Percentiles rank a stretch among this genome's conserved stretches.
phyloP scores from a whole-genome alignment of 2,888 invertebrate species.

The Teleogryllus oceanicus region DNA sequence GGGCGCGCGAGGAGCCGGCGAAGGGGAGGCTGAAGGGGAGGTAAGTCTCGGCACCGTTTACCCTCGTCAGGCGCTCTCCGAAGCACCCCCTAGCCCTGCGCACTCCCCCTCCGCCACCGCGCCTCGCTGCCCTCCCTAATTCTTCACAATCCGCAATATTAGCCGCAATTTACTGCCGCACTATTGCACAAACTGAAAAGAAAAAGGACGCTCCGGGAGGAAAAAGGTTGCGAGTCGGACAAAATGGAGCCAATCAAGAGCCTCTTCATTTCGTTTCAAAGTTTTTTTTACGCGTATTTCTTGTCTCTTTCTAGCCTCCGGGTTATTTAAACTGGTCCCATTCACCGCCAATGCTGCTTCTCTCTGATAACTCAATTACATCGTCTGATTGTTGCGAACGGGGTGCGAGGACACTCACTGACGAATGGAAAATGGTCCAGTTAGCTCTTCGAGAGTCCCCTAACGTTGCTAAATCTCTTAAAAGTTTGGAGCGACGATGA shows the following conservation, averaged over 20 bases:
- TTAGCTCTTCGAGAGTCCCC: too few species aligned
- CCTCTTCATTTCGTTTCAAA: slow-evolving; percentile 34
- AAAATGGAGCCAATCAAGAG: slow-evolving; percentile 35
- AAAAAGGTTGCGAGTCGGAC: slow-evolving; percentile 30
- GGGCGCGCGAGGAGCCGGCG: too few species aligned
- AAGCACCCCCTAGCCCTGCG: neutral
- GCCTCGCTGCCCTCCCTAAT: slow-evolving; percentile 29
- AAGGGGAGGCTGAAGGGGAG: too few species aligned
- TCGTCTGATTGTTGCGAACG: slow-evolving; percentile 26
- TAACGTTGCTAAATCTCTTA: too few species aligned
- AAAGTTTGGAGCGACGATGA: too few species aligned
- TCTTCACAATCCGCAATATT: slow-evolving; percentile 37
- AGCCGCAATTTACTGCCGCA: slow-evolving; percentile 35
- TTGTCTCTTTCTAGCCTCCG: slow-evolving; percentile 18
- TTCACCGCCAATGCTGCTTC: slow-evolving; percentile 18
- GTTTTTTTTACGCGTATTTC: slow-evolving; percentile 27
- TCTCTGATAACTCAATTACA: slow-evolving; percentile 34
- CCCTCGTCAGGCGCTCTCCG: neutral
- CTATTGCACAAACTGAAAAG: slow-evolving; percentile 35
- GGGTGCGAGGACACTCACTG: neutral
- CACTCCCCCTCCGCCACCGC: neutral
- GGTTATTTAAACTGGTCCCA: slow-evolving; percentile 30
- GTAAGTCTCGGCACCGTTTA: neutral
- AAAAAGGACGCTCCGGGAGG: slow-evolving; percentile 25
- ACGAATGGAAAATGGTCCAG: neutral